These are phyloP conservation scores for Melanostoma scalare DNA, from an alignment of 2,888 invertebrate genomes.

Conservation along the genomic window DNA sequence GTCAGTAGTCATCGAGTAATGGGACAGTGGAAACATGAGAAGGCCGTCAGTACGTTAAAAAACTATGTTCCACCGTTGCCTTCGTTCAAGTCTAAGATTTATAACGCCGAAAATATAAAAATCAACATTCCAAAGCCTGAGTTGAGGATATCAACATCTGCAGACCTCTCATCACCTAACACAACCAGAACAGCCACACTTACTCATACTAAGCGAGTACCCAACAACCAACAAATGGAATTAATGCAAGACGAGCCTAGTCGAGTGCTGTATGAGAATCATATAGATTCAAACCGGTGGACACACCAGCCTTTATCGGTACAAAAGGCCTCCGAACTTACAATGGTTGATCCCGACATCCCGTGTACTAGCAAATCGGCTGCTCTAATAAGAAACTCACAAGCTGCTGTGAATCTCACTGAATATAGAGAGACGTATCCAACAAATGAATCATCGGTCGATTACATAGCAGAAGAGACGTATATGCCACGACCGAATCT, in stretches of 20 bases:
- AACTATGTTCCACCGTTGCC: conserved; percentile 82
- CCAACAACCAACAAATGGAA: conserved; percentile 32
- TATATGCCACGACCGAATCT: conserved; percentile 38
- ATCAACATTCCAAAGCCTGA: conserved; percentile 82
- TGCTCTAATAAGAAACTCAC: conserved; percentile 45
- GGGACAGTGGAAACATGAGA: conserved; percentile 73
- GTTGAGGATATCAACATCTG: conserved; percentile 72
- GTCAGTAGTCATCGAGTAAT: conserved; percentile 68
- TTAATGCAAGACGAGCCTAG: conserved; percentile 6
- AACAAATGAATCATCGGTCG: conserved; percentile 28
- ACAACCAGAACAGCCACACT: conserved; percentile 52
- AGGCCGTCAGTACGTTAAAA: conserved; percentile 76
- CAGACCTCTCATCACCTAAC: conserved; percentile 33
- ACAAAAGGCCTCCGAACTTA: conserved; percentile 37
- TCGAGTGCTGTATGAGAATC: conserved; percentile 17
- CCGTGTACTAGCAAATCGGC: conserved; percentile 57
- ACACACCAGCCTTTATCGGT: conserved; percentile 15
- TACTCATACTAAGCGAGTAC: conserved; percentile 30
- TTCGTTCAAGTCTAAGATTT: conserved; percentile 80
- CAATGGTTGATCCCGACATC: conserved; percentile 49
- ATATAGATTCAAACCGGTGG: conserved; percentile 51
- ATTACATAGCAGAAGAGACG: conserved; percentile 38
- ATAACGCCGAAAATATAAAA: conserved; percentile 81
- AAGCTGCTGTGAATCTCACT: conserved; percentile 23
- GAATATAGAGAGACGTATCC: conserved; percentile 40